Evolutionary conservation across 2,113 vertebrate species (phyloP).

Genomic region (Nansenia antarctica): DNA sequence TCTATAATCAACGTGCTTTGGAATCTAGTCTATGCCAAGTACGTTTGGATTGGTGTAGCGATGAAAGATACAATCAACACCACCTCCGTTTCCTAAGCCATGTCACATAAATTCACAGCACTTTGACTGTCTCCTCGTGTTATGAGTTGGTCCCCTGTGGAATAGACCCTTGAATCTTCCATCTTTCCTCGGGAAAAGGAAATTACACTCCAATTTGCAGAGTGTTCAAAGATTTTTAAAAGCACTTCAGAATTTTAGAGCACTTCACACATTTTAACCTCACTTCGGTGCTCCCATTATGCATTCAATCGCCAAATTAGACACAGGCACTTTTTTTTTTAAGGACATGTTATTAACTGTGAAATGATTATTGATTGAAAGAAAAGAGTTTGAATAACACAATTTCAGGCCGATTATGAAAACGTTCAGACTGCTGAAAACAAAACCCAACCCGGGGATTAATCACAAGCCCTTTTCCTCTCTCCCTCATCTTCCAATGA

Average conservation of each 20-base stretch:
- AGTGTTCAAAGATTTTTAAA: neutral
- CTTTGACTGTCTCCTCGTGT: neutral
- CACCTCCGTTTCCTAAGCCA: neutral
- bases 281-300: neutral
- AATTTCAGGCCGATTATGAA: neutral
- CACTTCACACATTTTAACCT: neutral
- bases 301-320: neutral
- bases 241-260: neutral
- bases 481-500: neutral
- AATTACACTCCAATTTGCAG: neutral
- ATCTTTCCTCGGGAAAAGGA: neutral
- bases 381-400: neutral
- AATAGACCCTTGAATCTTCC: neutral
- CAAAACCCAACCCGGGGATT: neutral
- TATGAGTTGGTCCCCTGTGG: neutral
- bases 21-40: neutral
- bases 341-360: constrained; percentile 6
- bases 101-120: neutral
- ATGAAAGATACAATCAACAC: neutral
- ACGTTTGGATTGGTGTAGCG: neutral
- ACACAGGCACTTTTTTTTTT: neutral
- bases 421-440: neutral
- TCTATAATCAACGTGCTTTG: neutral
- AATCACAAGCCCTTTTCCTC: neutral
- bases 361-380: constrained; percentile 14